Conservation (phyloP, 2,888 invertebrate genomes). For the Diarsia brunnea region DNA sequence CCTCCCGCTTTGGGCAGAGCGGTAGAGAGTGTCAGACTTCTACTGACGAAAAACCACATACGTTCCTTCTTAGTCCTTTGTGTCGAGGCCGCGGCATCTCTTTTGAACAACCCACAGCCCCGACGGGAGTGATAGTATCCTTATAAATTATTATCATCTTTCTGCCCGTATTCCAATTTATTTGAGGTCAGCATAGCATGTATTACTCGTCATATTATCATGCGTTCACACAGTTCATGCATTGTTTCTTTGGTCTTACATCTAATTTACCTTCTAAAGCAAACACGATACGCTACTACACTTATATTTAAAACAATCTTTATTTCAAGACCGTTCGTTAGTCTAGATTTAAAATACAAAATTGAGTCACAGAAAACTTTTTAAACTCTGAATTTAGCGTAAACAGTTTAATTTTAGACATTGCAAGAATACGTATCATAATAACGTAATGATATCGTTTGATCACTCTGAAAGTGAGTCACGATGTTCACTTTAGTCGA, state of each 20-base stretch:
- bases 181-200: too few species aligned
- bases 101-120: too few species aligned
- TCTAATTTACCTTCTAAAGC: slow-evolving; percentile 24
- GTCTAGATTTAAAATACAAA: slow-evolving; percentile 52
- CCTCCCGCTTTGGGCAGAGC: too few species aligned
- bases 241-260: neutral
- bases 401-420: slow-evolving; percentile 55
- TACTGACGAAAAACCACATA: too few species aligned
- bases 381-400: slow-evolving; percentile 40
- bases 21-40: too few species aligned
- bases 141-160: too few species aligned
- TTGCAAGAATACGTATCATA: slow-evolving; percentile 48
- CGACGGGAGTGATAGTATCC: too few species aligned
- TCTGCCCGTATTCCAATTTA: too few species aligned
- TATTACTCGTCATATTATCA: neutral
- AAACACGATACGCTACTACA: slow-evolving; percentile 13
- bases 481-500: slow-evolving; percentile 23
- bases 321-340: slow-evolving; percentile 42
- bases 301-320: slow-evolving; percentile 33
- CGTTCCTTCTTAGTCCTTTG: too few species aligned
- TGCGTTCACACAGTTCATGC: neutral
- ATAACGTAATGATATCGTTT: slow-evolving; percentile 48
- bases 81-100: too few species aligned
- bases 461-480: slow-evolving; percentile 50
- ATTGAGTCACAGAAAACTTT: slow-evolving; percentile 51